Conservation (phyloP, 2,888 invertebrate species). For the Slavum lentiscoides region DNA sequence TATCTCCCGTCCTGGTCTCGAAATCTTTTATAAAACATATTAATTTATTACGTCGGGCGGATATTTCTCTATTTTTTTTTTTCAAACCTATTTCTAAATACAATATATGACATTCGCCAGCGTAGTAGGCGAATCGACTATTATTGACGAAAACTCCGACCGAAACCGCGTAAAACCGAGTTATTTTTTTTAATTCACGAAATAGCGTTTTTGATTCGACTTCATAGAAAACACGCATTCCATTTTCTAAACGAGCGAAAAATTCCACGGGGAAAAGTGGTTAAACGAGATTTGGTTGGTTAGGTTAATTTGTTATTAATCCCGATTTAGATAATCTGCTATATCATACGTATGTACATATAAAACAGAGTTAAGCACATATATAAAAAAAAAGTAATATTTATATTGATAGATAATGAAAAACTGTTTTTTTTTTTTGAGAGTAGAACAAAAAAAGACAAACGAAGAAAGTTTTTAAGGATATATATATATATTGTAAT, state of each 20-base stretch:
- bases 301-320: neutral
- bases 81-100: neutral
- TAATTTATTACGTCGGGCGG: neutral
- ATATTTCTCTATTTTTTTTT: neutral
- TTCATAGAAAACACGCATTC: neutral
- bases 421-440: neutral
- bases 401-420: neutral
- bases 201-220: constrained; percentile 22
- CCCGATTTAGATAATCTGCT: constrained; percentile 3
- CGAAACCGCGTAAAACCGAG: neutral
- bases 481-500: constrained; percentile 16
- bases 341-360: neutral
- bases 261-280: constrained; percentile 18
- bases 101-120: neutral
- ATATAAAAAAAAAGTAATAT: neutral
- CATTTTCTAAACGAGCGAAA: constrained; percentile 21
- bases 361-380: too few species aligned
- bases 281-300: neutral
- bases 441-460: neutral
- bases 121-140: neutral
- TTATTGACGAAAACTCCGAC: neutral
- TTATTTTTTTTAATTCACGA: constrained; percentile 32
- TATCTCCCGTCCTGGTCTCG: too few species aligned
- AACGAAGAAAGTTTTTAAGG: neutral
- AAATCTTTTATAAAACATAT: neutral